Conservation (phyloP, 1,140 invertebrate genomes). For the Drosophila suzukii region DNA sequence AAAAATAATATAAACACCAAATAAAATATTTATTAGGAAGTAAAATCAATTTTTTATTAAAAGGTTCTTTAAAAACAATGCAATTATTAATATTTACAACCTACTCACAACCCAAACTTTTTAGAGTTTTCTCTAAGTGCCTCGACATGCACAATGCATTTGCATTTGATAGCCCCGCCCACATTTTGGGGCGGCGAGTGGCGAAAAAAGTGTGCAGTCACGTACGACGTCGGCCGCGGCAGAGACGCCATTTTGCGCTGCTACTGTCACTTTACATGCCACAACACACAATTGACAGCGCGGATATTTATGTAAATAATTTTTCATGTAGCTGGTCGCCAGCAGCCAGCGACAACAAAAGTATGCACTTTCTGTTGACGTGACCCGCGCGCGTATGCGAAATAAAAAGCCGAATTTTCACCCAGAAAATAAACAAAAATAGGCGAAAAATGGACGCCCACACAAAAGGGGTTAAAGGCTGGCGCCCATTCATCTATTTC, state of each 20-base stretch:
- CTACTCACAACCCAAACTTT: too few species aligned
- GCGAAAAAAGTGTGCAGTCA: slow-evolving; percentile 72
- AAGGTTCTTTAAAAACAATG: too few species aligned
- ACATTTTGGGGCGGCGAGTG: slow-evolving; percentile 40
- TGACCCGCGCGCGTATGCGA: slow-evolving; percentile 45
- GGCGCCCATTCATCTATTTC: slow-evolving; percentile 56
- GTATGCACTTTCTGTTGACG: slow-evolving; percentile 75
- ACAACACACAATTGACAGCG: slow-evolving; percentile 81
- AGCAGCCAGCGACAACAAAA: slow-evolving; percentile 52
- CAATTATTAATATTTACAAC: too few species aligned
- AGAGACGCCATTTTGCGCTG: slow-evolving; percentile 74
- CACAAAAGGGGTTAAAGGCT: slow-evolving; percentile 38
- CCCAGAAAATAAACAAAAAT: slow-evolving; percentile 47
- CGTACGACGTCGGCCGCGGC: slow-evolving; percentile 37
- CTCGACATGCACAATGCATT: slow-evolving; percentile 60
- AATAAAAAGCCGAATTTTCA: slow-evolving; percentile 35
- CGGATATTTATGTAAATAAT: slow-evolving; percentile 82
- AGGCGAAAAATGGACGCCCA: slow-evolving; percentile 26
- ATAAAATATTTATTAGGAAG: too few species aligned
- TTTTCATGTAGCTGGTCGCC: slow-evolving; percentile 72
- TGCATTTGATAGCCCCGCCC: slow-evolving; percentile 76
- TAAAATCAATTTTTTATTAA: too few species aligned
- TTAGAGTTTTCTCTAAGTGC: background rate
- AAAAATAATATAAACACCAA: too few species aligned
- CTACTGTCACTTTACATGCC: slow-evolving; percentile 81